Conservation (phyloP, 2,888 invertebrate species). For the Amphipyra berbera region DNA sequence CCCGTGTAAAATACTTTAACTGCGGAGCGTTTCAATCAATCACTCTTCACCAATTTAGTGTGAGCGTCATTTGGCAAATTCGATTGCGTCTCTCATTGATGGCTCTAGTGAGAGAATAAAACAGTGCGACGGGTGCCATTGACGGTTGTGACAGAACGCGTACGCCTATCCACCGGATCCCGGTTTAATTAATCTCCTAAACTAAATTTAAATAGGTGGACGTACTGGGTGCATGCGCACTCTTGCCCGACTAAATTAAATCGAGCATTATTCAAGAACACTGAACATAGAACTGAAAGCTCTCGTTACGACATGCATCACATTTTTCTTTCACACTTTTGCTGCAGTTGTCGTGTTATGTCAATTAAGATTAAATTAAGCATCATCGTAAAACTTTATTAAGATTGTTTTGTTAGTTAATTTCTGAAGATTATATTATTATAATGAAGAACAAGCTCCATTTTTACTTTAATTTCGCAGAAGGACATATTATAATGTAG, state of each 20-base stretch:
- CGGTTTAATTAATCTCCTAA: slow-evolving; percentile 85
- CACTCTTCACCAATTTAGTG: slow-evolving; percentile 85
- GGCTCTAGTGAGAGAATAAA: slow-evolving; percentile 81
- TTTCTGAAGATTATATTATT: not conserved
- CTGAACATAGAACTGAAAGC: slow-evolving; percentile 63
- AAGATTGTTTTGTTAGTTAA: slow-evolving; percentile 18
- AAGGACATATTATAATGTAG: too few species aligned
- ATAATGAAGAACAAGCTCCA: not conserved
- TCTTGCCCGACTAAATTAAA: slow-evolving; percentile 73
- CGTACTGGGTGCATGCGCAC: slow-evolving; percentile 65
- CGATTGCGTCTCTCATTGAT: slow-evolving; percentile 83
- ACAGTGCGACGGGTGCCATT: slow-evolving; percentile 81
- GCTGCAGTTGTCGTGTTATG: slow-evolving; percentile 42
- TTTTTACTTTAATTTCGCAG: not conserved
- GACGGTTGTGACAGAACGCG: slow-evolving; percentile 81
- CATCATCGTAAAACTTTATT: slow-evolving; percentile 18
- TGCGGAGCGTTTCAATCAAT: slow-evolving; percentile 82
- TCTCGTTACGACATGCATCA: slow-evolving; percentile 67
- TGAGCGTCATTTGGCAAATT: slow-evolving; percentile 86
- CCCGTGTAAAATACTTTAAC: slow-evolving; percentile 77
- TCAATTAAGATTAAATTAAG: slow-evolving; percentile 38
- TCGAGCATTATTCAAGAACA: slow-evolving; percentile 71
- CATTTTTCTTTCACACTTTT: slow-evolving; percentile 65
- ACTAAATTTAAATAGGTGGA: slow-evolving; percentile 83
- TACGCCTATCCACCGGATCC: slow-evolving; percentile 68